phyloP scores from a whole-genome alignment of 2,113 vertebrate genomes.

The Hyla sarda region DNA sequence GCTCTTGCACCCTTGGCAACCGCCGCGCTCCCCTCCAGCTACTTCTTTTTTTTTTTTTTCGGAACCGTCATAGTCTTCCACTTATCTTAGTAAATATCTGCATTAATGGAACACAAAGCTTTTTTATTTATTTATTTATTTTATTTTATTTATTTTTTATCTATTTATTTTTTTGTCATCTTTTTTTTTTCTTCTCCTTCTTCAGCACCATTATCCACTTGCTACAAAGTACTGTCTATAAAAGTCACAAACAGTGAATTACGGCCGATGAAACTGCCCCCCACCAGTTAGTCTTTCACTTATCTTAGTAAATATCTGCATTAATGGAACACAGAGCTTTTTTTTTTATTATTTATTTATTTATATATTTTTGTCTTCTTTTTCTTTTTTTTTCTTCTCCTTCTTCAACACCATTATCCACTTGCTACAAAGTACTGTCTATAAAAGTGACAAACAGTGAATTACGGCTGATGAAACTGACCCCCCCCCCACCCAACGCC shows the following conservation, averaged over 20 bases:
- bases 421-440: constrained; percentile 82
- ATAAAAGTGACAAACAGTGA: constrained; percentile 81
- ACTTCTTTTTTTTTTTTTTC: constrained; percentile 64
- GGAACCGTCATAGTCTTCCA: constrained; percentile 67
- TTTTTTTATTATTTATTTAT: constrained; percentile 10
- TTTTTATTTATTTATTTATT: constrained; percentile 63
- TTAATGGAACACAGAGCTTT: constrained; percentile 77
- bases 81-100: constrained; percentile 80
- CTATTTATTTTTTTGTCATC: too few relatives aligned
- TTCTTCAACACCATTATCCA: constrained; percentile 73
- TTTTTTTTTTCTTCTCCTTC: too few relatives aligned
- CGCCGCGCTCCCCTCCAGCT: constrained; percentile 66
- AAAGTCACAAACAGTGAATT: constrained; percentile 80
- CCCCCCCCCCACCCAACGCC: constrained; percentile 56
- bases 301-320: constrained; percentile 79
- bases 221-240: constrained; percentile 83
- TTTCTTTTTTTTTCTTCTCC: too few relatives aligned
- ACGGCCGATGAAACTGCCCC: constrained; percentile 77
- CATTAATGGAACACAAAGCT: constrained; percentile 78
- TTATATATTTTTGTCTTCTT: too few relatives aligned
- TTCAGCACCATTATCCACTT: constrained; percentile 75
- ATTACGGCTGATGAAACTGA: constrained; percentile 76
- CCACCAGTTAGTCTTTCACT: constrained; percentile 66
- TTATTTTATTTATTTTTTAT: constrained; percentile 64
- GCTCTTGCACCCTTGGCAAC: constrained; percentile 71